phyloP scores from a whole-genome alignment of 1,140 invertebrate species.

The Euura saliciscinereae region DNA sequence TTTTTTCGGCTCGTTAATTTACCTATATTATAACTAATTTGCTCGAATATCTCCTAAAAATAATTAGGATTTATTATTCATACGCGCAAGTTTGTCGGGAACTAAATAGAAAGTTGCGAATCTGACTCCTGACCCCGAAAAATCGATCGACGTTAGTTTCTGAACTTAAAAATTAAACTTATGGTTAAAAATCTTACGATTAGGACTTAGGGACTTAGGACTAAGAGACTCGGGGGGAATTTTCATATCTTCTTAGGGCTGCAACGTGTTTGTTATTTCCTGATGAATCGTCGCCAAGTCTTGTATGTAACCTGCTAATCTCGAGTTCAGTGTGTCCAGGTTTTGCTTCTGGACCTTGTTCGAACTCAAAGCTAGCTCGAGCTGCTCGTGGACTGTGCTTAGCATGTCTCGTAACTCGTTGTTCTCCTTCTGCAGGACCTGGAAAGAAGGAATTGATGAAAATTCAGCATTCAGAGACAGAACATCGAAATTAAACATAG shows the following conservation, averaged over 20 bases:
- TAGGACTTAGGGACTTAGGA: too few relatives aligned
- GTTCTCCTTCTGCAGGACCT: constrained; percentile 76
- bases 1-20: too few relatives aligned
- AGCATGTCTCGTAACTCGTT: constrained; percentile 73
- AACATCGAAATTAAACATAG: neutral
- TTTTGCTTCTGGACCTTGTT: constrained; percentile 86
- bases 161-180: too few relatives aligned
- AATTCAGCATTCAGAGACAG: constrained; percentile 15
- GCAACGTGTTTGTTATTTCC: constrained; percentile 79
- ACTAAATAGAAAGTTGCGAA: too few relatives aligned
- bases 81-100: too few relatives aligned
- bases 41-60: too few relatives aligned
- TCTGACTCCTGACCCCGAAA: too few relatives aligned
- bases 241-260: constrained; percentile 66
- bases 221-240: too few relatives aligned
- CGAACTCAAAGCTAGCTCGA: constrained; percentile 79
- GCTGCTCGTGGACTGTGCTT: constrained; percentile 79
- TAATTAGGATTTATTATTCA: too few relatives aligned
- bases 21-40: too few relatives aligned
- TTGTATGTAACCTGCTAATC: constrained; percentile 83
- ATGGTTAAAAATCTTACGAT: too few relatives aligned
- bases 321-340: constrained; percentile 81
- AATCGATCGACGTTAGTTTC: too few relatives aligned
- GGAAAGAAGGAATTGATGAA: constrained; percentile 28
- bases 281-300: constrained; percentile 85